Percentiles rank a stretch among this genome's conserved stretches.
Evolutionary conservation across 2,888 invertebrate genomes (phyloP).

Genomic region (Crocallis elinguaria): DNA sequence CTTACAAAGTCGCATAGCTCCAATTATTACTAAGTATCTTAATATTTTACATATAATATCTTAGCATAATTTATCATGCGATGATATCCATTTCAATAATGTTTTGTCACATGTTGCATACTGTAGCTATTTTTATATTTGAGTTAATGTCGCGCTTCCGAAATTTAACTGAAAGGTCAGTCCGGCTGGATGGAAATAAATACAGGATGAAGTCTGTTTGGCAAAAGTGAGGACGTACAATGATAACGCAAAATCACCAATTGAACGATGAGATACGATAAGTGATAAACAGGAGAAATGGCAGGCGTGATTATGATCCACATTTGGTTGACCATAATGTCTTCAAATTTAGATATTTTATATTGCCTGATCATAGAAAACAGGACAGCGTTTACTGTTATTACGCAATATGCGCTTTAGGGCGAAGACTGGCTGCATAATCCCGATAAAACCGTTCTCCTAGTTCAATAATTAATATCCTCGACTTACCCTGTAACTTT

Average conservation of each 20-base stretch:
- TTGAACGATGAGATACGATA: neutral
- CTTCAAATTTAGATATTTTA: no score
- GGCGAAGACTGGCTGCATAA: no score
- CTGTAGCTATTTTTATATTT: slow-evolving; percentile 4
- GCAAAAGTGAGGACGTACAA: neutral
- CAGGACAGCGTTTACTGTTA: no score
- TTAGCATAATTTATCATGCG: slow-evolving; percentile 17
- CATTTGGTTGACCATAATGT: no score
- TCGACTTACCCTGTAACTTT: neutral
- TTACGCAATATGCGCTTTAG: no score
- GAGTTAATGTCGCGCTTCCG: slow-evolving; percentile 9
- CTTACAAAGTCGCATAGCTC: slow-evolving; percentile 33
- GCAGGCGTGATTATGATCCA: no score
- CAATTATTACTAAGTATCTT: slow-evolving; percentile 18
- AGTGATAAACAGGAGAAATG: no score
- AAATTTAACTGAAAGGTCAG: slow-evolving; percentile 11
- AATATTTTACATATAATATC: slow-evolving; percentile 1
- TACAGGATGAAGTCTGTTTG: slow-evolving; percentile 6
- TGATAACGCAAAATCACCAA: neutral
- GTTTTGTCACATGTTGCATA: slow-evolving; percentile 6
- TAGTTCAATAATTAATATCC: neutral
- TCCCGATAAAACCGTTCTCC: no score
- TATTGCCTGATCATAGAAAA: no score
- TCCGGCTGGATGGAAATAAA: slow-evolving; percentile 7
- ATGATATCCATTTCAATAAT: slow-evolving; percentile 16